Conservation (phyloP, 2,888 invertebrate species). For the Netelia virgata region DNA sequence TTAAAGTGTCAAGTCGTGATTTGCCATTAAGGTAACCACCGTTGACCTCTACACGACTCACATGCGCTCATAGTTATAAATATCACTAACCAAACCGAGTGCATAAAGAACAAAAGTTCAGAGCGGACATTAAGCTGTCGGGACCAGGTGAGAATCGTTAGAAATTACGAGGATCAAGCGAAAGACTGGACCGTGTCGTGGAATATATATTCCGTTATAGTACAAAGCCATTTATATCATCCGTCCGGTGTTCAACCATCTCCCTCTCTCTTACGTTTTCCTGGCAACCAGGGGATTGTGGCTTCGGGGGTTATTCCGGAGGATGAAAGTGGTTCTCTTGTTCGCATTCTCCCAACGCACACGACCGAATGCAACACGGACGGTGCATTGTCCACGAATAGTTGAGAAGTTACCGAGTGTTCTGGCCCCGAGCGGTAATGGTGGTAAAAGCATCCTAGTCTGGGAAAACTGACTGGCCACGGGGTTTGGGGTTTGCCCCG, state of each 20-base stretch:
- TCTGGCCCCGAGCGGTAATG: conserved; percentile 20
- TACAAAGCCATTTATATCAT: conserved; percentile 56
- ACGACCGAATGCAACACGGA: background rate
- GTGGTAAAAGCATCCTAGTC: conserved; percentile 38
- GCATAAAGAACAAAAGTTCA: conserved; percentile 11
- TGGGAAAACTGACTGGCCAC: conserved; percentile 20
- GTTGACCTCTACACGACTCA: too few species aligned
- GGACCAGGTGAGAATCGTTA: conserved; percentile 63
- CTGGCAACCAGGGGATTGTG: conserved; percentile 42
- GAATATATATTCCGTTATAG: conserved; percentile 30
- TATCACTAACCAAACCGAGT: too few species aligned
- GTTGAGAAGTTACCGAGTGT: conserved; percentile 39
- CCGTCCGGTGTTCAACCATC: conserved; percentile 41
- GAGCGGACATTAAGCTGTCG: conserved; percentile 58
- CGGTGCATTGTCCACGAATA: conserved; percentile 59
- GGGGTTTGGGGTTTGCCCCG: background rate
- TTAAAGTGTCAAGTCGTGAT: too few species aligned
- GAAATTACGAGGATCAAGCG: conserved; percentile 60
- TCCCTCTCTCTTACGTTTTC: conserved; percentile 19
- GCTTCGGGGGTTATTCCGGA: conserved; percentile 54
- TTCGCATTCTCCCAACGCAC: conserved; percentile 9
- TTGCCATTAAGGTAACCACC: too few species aligned
- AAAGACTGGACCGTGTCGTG: conserved; percentile 43
- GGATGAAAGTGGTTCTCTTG: conserved; percentile 59
- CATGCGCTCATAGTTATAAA: too few species aligned